Evolutionary conservation across 2,797 vertebrate genomes (phyloP).

Genomic region (Hyperoplus immaculatus): DNA sequence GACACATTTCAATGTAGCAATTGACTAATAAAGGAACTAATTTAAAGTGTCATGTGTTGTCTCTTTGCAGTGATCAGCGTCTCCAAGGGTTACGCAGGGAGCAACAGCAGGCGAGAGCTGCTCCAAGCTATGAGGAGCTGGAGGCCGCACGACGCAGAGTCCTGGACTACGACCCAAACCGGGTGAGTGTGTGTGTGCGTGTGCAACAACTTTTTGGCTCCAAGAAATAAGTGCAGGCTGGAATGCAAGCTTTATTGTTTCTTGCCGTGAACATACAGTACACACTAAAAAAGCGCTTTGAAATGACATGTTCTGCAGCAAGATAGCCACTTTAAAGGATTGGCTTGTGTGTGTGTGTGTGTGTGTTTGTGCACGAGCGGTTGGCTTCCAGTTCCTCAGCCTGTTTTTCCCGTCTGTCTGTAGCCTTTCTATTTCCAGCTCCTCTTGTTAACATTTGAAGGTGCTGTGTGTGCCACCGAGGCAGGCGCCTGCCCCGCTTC

Average conservation of each 20-base stretch:
- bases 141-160: slow-evolving; percentile 65
- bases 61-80: slow-evolving; percentile 60
- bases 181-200: slow-evolving; percentile 59
- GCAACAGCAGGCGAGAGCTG: slow-evolving; percentile 60
- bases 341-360: slow-evolving; percentile 55
- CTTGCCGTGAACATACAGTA: neutral
- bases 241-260: neutral
- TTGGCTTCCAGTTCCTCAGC: neutral
- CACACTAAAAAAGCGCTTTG: neutral
- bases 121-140: slow-evolving; percentile 73
- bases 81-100: slow-evolving; percentile 57
- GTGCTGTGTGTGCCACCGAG: slow-evolving; percentile 44
- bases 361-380: neutral
- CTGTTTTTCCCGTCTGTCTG: slow-evolving; percentile 10
- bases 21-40: too few species aligned
- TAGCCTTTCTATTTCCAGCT: slow-evolving; percentile 54
- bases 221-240: neutral
- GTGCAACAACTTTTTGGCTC: neutral
- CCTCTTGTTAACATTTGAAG: slow-evolving; percentile 73
- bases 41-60: neutral
- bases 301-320: neutral
- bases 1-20: too few species aligned
- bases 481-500: slow-evolving; percentile 25
- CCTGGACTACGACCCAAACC: slow-evolving; percentile 69
- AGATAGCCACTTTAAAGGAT: neutral